Evolutionary conservation across 2,113 vertebrate species (phyloP).

Genomic region (Petaurus breviceps): DNA sequence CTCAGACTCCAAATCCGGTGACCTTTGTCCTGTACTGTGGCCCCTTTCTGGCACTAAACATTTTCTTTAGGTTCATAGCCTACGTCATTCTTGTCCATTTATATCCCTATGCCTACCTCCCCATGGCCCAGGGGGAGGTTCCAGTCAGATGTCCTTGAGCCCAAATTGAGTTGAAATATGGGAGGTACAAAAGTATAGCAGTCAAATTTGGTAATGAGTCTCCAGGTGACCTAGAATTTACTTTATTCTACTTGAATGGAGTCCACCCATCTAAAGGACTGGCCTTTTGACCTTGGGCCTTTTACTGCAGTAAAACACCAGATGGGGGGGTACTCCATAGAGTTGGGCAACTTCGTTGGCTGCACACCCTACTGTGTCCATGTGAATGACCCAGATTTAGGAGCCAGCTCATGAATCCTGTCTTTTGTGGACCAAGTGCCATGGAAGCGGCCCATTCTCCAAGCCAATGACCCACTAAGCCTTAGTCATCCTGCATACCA

Average conservation of each 20-base stretch:
- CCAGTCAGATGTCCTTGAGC: background rate
- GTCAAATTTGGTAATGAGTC: background rate
- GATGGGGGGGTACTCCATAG: slow-evolving; percentile 16
- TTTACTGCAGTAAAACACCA: background rate
- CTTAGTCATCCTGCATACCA: background rate
- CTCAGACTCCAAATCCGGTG: too few relatives aligned
- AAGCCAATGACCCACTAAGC: slow-evolving; percentile 19
- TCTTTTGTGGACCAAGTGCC: background rate
- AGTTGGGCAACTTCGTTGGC: slow-evolving; percentile 16
- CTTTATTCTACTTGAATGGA: background rate
- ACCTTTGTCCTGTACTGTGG: too few relatives aligned
- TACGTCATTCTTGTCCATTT: too few relatives aligned
- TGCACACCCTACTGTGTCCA: background rate
- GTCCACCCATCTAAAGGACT: background rate
- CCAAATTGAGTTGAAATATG: background rate
- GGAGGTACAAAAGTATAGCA: background rate
- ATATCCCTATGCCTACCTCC: too few relatives aligned
- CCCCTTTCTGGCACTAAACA: too few relatives aligned
- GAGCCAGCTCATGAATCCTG: slow-evolving; percentile 49
- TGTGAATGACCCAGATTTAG: slow-evolving; percentile 47
- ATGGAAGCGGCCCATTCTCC: background rate
- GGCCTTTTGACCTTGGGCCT: slow-evolving; percentile 8
- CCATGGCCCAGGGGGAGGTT: background rate
- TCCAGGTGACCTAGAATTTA: background rate
- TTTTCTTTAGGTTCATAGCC: too few relatives aligned